Conservation (phyloP, 1,140 invertebrate species). For the Anagrus nilaparvatae region DNA sequence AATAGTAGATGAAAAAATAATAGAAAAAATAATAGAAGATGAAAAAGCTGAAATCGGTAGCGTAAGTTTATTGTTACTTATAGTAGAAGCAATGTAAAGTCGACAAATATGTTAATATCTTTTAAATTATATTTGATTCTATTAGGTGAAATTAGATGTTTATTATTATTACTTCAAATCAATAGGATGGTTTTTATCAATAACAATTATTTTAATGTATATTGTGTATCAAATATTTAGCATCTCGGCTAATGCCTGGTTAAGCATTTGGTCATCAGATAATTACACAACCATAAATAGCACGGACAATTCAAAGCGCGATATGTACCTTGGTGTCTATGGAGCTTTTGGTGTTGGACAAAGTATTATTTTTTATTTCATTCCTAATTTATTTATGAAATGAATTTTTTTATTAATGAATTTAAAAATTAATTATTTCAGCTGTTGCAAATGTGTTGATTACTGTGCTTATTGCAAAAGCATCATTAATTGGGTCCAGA, state of each 20-base stretch:
- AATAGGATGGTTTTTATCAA: conserved; percentile 64
- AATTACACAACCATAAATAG: conserved; percentile 28
- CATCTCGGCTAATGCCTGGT: conserved; percentile 88
- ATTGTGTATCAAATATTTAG: conserved; percentile 81
- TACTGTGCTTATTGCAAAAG: no score
- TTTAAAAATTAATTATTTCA: neutral
- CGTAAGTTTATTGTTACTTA: conserved; percentile 46
- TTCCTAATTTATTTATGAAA: no score
- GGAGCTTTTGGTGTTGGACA: conserved; percentile 76
- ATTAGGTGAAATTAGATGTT: conserved; percentile 74
- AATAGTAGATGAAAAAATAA: conserved; percentile 21
- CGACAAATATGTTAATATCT: neutral
- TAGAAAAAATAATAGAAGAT: conserved; percentile 71
- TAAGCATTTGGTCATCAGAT: conserved; percentile 77
- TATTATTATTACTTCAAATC: conserved; percentile 84
- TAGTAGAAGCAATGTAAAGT: no score
- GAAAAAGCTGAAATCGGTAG: conserved; percentile 87
- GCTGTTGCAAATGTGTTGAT: neutral
- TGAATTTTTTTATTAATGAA: no score
- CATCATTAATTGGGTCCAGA: neutral
- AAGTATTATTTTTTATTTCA: conserved; percentile 60
- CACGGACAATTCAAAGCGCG: conserved; percentile 48
- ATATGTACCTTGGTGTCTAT: conserved; percentile 82
- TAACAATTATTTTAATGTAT: conserved; percentile 72
- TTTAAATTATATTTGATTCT: conserved; percentile 23